Base-by-base conservation (phyloP, 2,888 invertebrate genomes). In the Rhodophaea formosa region DNA sequence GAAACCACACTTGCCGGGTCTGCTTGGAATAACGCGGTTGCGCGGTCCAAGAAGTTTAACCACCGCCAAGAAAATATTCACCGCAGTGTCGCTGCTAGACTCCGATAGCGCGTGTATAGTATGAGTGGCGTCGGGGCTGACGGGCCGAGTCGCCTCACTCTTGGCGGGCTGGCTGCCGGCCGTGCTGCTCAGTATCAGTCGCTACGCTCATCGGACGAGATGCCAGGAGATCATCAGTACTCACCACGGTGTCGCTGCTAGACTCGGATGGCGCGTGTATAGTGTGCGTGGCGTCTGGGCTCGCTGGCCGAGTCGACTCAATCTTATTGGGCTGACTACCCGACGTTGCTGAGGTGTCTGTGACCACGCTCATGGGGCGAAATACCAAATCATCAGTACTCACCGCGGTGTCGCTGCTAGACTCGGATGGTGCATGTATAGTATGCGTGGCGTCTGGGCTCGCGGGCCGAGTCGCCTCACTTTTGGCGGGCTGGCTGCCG, bases 331-430 rank as follows among this genome's bases (percentile, higher is more conserved):
- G 59, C 59, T 57, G 59, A 62, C 66, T 56, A 61, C 62, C 52
- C 64, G 60, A 42, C 62, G 67, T 23, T 23, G 23, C 23, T 23
- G 23, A 23, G 23, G 23, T 23, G 23, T 23, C 23, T 5, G 23
- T 23, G n/a, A n/a, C n/a, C n/a, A n/a, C n/a, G n/a, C n/a, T n/a
- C n/a, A n/a, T n/a, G n/a, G n/a, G n/a, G n/a, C n/a, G n/a, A n/a
- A n/a, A n/a, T n/a, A n/a, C n/a, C n/a, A n/a, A n/a, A 39, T 39
- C 3, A 3, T n/a, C 12, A 12, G 17, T 49, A 67, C 79, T 72
- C 17, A 91, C 90, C 70, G 88, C 90, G 8, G 89, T 88, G 44
- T 90, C 91, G 61, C 90, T 89, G 75, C 89, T 91, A 32, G 85
- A 83, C 66, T 87, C 86, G 0, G 90, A 89, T 8, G 74, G 75